Base-by-base conservation (phyloP, 2,888 invertebrate species). In the Drosophila yooni region DNA sequence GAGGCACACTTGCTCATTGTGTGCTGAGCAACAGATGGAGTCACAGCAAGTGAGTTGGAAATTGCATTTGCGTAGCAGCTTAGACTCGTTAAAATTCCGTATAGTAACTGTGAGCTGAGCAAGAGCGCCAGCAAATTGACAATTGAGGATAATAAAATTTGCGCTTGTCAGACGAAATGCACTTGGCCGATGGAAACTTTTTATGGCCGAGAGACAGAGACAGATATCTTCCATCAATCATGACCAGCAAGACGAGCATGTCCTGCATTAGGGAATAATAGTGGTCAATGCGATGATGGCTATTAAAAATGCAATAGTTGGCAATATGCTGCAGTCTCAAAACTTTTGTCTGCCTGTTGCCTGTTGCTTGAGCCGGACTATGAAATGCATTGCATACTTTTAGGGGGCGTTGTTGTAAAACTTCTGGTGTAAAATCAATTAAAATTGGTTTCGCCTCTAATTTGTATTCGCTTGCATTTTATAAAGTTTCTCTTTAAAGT, bases 381-480 rank as follows among this genome's bases (percentile, higher is more conserved):
- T n/a, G 25, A 72, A 73, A 62, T 57, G 21, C 50, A 43, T 74
- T 59, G 82, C 78, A 76, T 80, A 80, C 76, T 72, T 80, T 63
- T 54, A 43, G 63, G 63, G 71, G 54, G 60, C 4, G 46, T 13
- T 13, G 13, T 6, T 5, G 4, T 8, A 59, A 61, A 74, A 52
- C 18, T 69, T 70, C 21, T 40, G 63, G 58, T 52, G 70, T 59
- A 58, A 66, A 83, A 83, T 83, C 80, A 81, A 81, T 81, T 81
- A 81, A 76, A 83, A 79, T 36, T 50, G 73, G 68, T 68, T 76
- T 60, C 63, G 70, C 67, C 74, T 76, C 77, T 73, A 68, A 83
- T 81, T 83, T 81, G 77, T 46, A 71, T 65, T 77, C 60, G 62
- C 38, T 57, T 64, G 63, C 63, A 64, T 60, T 64, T 51, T 64